Conservation (phyloP, 1,140 invertebrate species). For the Camponotus pennsylvanicus region DNA sequence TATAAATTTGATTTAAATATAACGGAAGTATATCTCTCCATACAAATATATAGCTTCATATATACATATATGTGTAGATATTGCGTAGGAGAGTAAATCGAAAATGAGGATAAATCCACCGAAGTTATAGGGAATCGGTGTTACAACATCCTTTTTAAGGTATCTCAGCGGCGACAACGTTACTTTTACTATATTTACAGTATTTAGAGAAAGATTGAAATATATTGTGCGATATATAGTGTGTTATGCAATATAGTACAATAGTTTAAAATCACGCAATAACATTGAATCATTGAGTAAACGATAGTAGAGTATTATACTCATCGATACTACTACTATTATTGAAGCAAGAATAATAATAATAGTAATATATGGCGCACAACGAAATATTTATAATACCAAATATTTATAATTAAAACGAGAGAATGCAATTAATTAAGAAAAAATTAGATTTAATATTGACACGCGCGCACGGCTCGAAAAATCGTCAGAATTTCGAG, state of each 20-base stretch:
- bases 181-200: slow-evolving; percentile 59
- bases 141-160: slow-evolving; percentile 50
- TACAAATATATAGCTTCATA: neutral
- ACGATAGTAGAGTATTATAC: slow-evolving; percentile 16
- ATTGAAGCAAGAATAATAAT: slow-evolving; percentile 1
- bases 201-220: slow-evolving; percentile 40
- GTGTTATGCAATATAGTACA: slow-evolving; percentile 40
- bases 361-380: neutral
- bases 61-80: slow-evolving; percentile 15
- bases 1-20: slow-evolving; percentile 17
- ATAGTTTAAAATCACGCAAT: slow-evolving; percentile 6
- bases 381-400: neutral
- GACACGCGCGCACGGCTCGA: slow-evolving; percentile 21
- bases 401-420: neutral
- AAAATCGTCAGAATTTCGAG: slow-evolving; percentile 50
- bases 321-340: slow-evolving; percentile 24
- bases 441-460: neutral
- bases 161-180: slow-evolving; percentile 68
- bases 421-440: neutral
- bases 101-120: slow-evolving; percentile 10
- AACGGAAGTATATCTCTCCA: neutral
- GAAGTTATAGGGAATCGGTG: slow-evolving; percentile 29
- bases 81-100: neutral
- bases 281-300: neutral
- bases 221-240: slow-evolving; percentile 40